Base-by-base conservation (phyloP, 2,113 vertebrate species). In the Haemorhous mexicanus region DNA sequence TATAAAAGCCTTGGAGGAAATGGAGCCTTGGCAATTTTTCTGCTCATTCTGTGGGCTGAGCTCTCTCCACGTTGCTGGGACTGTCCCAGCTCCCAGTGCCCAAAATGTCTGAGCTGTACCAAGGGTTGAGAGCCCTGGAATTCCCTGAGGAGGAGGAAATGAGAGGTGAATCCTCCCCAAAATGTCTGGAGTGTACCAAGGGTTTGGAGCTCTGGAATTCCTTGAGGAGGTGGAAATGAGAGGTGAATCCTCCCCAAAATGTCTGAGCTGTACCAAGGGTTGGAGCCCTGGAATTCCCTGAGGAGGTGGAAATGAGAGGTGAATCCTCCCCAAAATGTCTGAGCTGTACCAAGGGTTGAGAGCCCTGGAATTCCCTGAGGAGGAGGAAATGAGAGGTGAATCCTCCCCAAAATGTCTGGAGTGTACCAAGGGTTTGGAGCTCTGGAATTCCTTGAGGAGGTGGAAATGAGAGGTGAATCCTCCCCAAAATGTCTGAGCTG, bases 1-100 rank as follows among this genome's bases (percentile, higher is more conserved):
- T 58, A 9, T 35, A 46, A 89, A 81, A 23, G 23, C 24, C 7
- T 4, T 1, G 27, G 50, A 52, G 16, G 32, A 21, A 61, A 47
- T 1, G 56, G 27, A 78, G 19, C 52, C 78, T 30, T 20, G 22
- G 69, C 43, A 5, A 2, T 22, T 53, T 32, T 49, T 50, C 37
- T 33, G 19, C 37, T 79, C 19, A 23, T n/a, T 41, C 17, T 0
- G 3, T 2, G 46, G 70, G 1, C 19, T 18, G 39, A 73, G 66
- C n/a, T 53, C n/a, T n/a, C n/a, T 17, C 2, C 13, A 2, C 8
- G 0, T 20, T 53, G 18, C 37, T 21, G 66, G n/a, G 37, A 1
- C 12, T 68, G 44, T 24, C 76, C 80, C n/a, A 24, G 17, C 20
- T 55, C 28, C 30, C 28, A 0, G 7, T 30, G 12, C 53, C 53